Evolutionary conservation across 2,888 invertebrate species (phyloP).

Genomic region (Caenorhabditis japonica): DNA sequence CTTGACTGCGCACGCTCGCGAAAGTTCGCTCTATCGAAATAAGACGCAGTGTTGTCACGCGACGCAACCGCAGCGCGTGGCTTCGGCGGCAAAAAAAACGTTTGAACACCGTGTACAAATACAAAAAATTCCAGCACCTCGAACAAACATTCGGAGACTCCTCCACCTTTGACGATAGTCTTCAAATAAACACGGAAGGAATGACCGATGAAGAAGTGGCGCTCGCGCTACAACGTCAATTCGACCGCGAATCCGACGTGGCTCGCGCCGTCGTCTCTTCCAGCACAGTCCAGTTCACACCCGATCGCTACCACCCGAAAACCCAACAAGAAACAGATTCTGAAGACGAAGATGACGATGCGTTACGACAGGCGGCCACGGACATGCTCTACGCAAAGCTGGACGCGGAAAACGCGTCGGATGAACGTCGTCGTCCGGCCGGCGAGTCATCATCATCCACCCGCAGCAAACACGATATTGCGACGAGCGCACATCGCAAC

Average conservation of each 20-base stretch:
- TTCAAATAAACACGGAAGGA: slow-evolving; percentile 54
- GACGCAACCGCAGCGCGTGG: too few species aligned
- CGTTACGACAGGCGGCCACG: slow-evolving; percentile 64
- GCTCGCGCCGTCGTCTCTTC: slow-evolving; percentile 35
- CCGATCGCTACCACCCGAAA: slow-evolving; percentile 66
- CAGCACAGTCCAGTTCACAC: slow-evolving; percentile 53
- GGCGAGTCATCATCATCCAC: slow-evolving; percentile 28
- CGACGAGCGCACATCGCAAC: slow-evolving; percentile 87
- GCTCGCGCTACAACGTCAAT: slow-evolving; percentile 92
- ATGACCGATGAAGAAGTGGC: slow-evolving; percentile 83
- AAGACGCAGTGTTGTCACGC: too few species aligned
- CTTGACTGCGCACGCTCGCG: too few species aligned
- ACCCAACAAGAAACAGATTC: slow-evolving; percentile 57
- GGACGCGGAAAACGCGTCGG: slow-evolving; percentile 36
- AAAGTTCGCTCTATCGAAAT: too few species aligned
- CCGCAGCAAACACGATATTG: slow-evolving; percentile 91
- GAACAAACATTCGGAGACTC: slow-evolving; percentile 23
- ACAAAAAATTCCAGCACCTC: slow-evolving; percentile 18
- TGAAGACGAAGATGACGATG: slow-evolving; percentile 62
- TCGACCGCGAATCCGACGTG: slow-evolving; percentile 81
- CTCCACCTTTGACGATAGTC: slow-evolving; percentile 21
- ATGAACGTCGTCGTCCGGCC: slow-evolving; percentile 17
- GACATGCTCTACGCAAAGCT: slow-evolving; percentile 65
- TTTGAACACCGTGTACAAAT: too few species aligned
- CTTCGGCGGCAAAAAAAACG: too few species aligned